Percentiles rank a stretch among this genome's conserved stretches.
Evolutionary conservation across 2,888 invertebrate genomes (phyloP).

Genomic region (Leucozona laternaria): DNA sequence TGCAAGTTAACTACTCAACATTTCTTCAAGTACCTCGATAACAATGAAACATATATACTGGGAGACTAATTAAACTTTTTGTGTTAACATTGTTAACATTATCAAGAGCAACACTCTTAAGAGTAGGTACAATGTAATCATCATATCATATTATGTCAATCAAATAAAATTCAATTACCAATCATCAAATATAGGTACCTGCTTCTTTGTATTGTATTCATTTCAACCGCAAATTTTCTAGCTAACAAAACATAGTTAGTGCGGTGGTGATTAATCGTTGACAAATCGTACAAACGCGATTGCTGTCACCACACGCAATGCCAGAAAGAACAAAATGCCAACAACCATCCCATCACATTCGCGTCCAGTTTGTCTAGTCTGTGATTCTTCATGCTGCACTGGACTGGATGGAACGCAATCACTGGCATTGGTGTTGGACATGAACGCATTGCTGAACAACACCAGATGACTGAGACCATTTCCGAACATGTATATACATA

Average conservation of each 20-base stretch:
- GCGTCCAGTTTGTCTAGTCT: conserved; percentile 63
- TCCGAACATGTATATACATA: background rate
- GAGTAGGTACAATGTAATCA: background rate
- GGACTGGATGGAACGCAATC: background rate
- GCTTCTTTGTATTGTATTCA: conserved; percentile 28
- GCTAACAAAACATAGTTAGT: conserved; percentile 17
- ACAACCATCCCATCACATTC: conserved; percentile 62
- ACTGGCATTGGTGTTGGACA: conserved; percentile 46
- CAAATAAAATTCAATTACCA: conserved; percentile 36
- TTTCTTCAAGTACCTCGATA: too few species aligned
- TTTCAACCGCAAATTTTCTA: conserved; percentile 5
- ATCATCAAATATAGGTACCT: background rate
- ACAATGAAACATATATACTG: too few species aligned
- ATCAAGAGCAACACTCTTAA: background rate
- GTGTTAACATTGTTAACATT: background rate
- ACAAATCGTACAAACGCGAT: conserved; percentile 70
- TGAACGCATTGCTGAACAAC: conserved; percentile 21
- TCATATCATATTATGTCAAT: conserved; percentile 7
- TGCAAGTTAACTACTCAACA: too few species aligned
- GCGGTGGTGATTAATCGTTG: conserved; percentile 69
- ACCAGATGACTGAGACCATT: conserved; percentile 28
- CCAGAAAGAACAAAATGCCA: conserved; percentile 51
- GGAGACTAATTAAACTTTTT: too few species aligned
- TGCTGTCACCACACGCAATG: conserved; percentile 70
- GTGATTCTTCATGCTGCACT: conserved; percentile 32